Evolutionary conservation across 1,140 invertebrate genomes (phyloP).

Genomic region (Lordiphosa clarofinis): DNA sequence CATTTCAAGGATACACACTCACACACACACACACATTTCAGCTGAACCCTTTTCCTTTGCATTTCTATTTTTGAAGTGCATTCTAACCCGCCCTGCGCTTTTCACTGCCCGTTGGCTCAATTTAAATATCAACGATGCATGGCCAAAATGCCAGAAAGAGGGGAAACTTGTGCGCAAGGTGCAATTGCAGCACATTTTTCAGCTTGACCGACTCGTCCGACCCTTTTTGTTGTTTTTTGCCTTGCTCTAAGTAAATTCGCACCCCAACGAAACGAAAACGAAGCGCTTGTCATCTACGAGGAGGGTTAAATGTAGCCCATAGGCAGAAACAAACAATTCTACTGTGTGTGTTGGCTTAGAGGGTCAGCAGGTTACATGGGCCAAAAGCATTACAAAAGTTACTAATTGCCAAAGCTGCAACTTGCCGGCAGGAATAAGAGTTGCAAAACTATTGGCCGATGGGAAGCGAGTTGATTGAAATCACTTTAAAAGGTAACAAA

Average conservation of each 20-base stretch:
- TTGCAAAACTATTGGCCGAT: no score
- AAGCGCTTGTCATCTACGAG: slow-evolving; percentile 19
- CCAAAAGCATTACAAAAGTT: slow-evolving; percentile 27
- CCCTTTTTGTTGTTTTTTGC: slow-evolving; percentile 22
- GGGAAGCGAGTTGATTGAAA: no score
- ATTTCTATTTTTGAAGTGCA: slow-evolving; percentile 71
- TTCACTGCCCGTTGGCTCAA: slow-evolving; percentile 66
- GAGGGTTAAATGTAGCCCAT: slow-evolving; percentile 54
- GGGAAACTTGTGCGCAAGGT: slow-evolving; percentile 43
- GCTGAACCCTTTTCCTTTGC: slow-evolving; percentile 50
- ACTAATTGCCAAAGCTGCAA: slow-evolving; percentile 44
- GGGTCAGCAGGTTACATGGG: slow-evolving; percentile 63
- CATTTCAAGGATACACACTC: not conserved
- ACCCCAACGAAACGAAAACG: slow-evolving; percentile 45
- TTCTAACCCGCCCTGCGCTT: slow-evolving; percentile 40
- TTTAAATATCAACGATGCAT: slow-evolving; percentile 74
- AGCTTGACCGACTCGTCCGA: slow-evolving; percentile 71
- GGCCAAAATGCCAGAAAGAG: slow-evolving; percentile 42
- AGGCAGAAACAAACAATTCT: slow-evolving; percentile 30
- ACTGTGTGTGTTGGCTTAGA: slow-evolving; percentile 45
- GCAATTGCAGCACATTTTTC: slow-evolving; percentile 74
- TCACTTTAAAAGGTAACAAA: no score
- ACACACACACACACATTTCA: not conserved
- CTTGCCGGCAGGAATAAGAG: not conserved
- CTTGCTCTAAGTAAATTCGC: slow-evolving; percentile 43